Conservation (phyloP, 2,113 vertebrate genomes). For the Bubo blakistoni region DNA sequence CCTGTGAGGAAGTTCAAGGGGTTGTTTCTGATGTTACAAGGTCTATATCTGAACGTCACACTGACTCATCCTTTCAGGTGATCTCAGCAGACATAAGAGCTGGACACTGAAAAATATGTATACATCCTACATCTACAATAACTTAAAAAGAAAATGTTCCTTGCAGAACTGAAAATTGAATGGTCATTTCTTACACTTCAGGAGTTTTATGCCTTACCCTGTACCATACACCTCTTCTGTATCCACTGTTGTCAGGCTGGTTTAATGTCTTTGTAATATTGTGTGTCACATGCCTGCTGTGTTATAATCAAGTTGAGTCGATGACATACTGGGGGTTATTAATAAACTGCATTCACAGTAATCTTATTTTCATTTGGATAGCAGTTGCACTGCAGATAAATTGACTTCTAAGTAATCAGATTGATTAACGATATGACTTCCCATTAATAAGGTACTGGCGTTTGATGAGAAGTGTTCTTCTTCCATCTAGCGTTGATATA, state of each 20-base stretch:
- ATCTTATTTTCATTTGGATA: constrained; percentile 48
- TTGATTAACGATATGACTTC: constrained; percentile 28
- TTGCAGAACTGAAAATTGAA: not conserved
- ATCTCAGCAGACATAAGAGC: not conserved
- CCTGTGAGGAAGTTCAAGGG: not conserved
- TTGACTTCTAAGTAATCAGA: constrained; percentile 20
- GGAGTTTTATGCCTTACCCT: not conserved
- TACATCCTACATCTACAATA: not conserved
- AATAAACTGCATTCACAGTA: constrained; percentile 16
- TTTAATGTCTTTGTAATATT: not conserved
- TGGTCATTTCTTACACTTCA: not conserved
- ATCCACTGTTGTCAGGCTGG: not conserved
- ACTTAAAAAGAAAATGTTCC: not conserved
- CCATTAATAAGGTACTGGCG: not conserved
- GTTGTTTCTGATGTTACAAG: not conserved
- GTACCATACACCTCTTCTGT: not conserved
- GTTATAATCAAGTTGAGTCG: constrained; percentile 46
- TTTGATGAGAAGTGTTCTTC: constrained; percentile 6
- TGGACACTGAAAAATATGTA: not conserved
- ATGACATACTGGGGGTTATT: constrained; percentile 35
- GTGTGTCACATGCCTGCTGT: constrained; percentile 12
- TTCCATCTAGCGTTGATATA: not conserved
- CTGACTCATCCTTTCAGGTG: not conserved
- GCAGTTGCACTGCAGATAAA: constrained; percentile 20
- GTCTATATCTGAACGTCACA: not conserved